Evolutionary conservation across 2,113 vertebrate genomes (phyloP), one percentile per base, ranked within the genome.

Genomic region (Microcebus ravelobensis): DNA sequence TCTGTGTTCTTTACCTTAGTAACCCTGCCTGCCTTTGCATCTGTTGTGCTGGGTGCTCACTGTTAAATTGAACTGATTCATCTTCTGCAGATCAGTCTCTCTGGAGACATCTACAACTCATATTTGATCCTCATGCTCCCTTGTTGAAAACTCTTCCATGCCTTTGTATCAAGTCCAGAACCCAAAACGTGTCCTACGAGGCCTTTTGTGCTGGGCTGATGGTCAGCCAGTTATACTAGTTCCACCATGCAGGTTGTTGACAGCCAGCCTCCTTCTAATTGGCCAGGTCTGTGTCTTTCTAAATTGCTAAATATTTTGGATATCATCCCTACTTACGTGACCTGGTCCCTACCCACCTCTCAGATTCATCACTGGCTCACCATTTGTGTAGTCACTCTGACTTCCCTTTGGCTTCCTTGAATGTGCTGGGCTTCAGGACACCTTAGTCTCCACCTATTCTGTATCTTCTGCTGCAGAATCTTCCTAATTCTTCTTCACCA

Each of bases 391-490:
- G 20, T 90, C 70, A 82, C 13, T 82, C 81, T 86, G 29, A 57
- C 79, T 87, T 90, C 42, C 36, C 45, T 81, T 84, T 81, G 63
- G 39, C 76, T 95, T 88, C 25, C 39, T 91, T 91, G 74, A 77
- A 52, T 34, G 25, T 61, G 76, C 61, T 71, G 55, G n/a, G 3
- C 14, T 39, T 34, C 50, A 89, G 12, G 8, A 73, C 36, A 34
- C 13, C 8, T 76, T 55, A 6, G 11, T 34, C 31, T 21, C 45
- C 13, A 65, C 45, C 42, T n/a, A 29, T 52, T 86, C 76, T 52
- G 1, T 52, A 23, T 63, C 55, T 90, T 89, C 55, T 77, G 4
- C 70, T 71, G 48, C 39, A 59, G 29, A 87, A 31, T 25, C 70
- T 57, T 83, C 25, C 34, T 17, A 39, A 25, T n/a, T 68, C 93